Base-by-base conservation (phyloP, 2,113 vertebrate species). In the Plecturocebus donacophilus region DNA sequence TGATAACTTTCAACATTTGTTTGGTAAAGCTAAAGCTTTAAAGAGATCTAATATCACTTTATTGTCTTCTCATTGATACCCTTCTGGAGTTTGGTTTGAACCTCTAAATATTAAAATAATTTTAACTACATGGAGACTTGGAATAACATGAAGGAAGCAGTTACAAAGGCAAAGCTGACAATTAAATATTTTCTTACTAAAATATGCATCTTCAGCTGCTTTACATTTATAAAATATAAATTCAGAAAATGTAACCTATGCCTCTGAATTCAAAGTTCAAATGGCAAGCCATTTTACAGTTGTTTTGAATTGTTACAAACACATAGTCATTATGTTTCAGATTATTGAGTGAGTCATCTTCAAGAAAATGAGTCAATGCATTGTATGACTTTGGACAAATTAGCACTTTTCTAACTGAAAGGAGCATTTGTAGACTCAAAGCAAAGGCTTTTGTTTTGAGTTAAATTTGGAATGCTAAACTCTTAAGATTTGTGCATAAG, bases 381-480 rank as follows among this genome's bases (percentile, higher is more conserved):
- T 99, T 99, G 98, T 99, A 89, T 98, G 95, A 97, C 97, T 98
- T 98, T 97, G 98, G 98, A 98, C 98, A 98, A 98, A 98, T 98
- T 98, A 98, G 98, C 98, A 98, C 98, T 98, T 97, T 95, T 92
- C 96, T 97, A 97, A 98, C 98, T 98, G 98, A 99, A 99, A 98
- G 96, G 96, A 97, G 97, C 97, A 96, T 98, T 98, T 98, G 97
- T 98, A 98, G 97, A 95, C 90, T 90, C 95, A 98, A 98, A 98
- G 95, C 93, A 98, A 97, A 98, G 97, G 94, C 94, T 98, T 98
- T 99, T 99, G 98, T 99, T 97, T 85, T 9, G 96, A 91, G 96
- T 98, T 98, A 88, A 98, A 97, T 98, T 98, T 98, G 97, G 98
- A 98, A 98, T 98, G 97, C 98, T 98, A 90, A 98, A 96, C 83